Evolutionary conservation across 2,888 invertebrate species (phyloP).

Genomic region (Acronicta psi): DNA sequence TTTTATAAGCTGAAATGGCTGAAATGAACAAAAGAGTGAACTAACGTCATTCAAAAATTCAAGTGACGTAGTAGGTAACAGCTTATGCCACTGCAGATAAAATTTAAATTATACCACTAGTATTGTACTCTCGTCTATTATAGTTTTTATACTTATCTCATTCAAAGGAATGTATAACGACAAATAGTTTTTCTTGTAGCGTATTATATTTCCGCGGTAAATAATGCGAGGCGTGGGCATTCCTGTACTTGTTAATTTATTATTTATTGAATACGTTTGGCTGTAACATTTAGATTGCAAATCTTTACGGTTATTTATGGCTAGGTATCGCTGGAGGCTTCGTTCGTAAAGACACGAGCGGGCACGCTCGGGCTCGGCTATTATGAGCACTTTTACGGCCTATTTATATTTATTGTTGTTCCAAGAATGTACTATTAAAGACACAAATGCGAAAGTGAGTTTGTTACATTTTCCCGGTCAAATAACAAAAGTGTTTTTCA

Average conservation of each 20-base stretch:
- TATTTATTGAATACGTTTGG: constrained; percentile 49
- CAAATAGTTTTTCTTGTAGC: constrained; percentile 28
- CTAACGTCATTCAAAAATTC: too few relatives aligned
- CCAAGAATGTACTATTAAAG: not conserved
- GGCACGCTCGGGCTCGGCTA: not conserved
- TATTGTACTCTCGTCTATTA: not conserved
- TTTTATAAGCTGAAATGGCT: too few relatives aligned
- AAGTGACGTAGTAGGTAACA: too few relatives aligned
- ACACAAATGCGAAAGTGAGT: not conserved
- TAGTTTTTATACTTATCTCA: constrained; percentile 5
- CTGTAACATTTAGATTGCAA: constrained; percentile 48
- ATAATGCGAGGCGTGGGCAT: constrained; percentile 46
- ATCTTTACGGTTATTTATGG: constrained; percentile 42
- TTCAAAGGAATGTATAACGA: constrained; percentile 24
- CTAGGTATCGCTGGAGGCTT: constrained; percentile 23
- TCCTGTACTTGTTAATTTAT: constrained; percentile 42
- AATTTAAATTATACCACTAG: not conserved
- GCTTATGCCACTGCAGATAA: not conserved
- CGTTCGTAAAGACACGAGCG: constrained; percentile 12
- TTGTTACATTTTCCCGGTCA: too few relatives aligned
- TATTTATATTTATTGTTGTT: constrained; percentile 1
- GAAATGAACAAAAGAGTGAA: too few relatives aligned
- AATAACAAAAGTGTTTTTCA: too few relatives aligned
- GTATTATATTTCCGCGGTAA: constrained; percentile 47
- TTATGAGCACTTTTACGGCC: not conserved